Evolutionary conservation across 2,888 invertebrate species (phyloP).

Genomic region (Phlogophora meticulosa): DNA sequence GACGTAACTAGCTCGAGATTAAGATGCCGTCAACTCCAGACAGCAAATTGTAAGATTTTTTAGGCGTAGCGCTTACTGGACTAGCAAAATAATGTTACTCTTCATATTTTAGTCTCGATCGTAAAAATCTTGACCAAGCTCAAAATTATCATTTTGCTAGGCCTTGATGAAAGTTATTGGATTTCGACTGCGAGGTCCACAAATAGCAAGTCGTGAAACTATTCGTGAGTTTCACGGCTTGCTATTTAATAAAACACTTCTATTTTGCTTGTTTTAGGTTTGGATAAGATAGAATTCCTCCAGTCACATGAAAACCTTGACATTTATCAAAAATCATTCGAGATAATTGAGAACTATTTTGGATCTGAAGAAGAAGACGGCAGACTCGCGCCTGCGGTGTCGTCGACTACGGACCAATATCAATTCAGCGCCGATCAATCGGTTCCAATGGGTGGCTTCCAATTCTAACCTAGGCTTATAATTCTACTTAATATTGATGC

Average conservation of each 20-base stretch:
- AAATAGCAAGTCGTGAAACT: background rate
- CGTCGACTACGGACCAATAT: conserved; percentile 94
- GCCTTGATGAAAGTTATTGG: background rate
- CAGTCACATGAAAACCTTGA: conserved; percentile 99
- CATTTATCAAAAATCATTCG: conserved; percentile 99
- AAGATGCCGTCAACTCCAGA: no score
- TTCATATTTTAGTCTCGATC: background rate
- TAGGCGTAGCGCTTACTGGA: background rate
- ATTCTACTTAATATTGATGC: conserved; percentile 65
- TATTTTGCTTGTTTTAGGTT: conserved; percentile 91
- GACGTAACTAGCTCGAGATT: no score
- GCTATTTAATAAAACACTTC: background rate
- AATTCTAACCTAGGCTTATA: conserved; percentile 92
- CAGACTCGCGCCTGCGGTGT: conserved; percentile 94
- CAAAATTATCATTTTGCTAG: background rate
- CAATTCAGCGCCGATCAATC: conserved; percentile 93
- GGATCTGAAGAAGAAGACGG: conserved; percentile 97
- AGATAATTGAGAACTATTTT: conserved; percentile 99
- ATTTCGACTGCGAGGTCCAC: background rate
- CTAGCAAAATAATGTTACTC: background rate
- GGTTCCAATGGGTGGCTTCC: conserved; percentile 95
- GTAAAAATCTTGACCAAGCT: background rate
- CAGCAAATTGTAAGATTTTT: no score
- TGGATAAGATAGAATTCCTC: conserved; percentile 99
- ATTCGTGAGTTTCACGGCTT: background rate